Evolutionary conservation across 2,113 vertebrate genomes (phyloP).

Genomic region (Erythrocercus mccallii): DNA sequence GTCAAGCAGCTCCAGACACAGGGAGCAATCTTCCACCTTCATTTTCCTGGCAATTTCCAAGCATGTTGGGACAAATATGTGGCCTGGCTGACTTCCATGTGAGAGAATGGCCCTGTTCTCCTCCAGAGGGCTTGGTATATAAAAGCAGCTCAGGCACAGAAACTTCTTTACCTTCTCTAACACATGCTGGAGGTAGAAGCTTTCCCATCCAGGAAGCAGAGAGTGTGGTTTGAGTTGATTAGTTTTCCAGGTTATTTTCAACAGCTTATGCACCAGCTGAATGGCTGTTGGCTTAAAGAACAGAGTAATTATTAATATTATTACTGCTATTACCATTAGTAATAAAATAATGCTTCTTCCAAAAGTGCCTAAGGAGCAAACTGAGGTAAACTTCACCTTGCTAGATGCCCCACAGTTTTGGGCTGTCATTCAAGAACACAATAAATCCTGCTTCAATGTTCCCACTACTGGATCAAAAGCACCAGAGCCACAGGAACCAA

Average conservation of each 20-base stretch:
- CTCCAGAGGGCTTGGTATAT: neutral
- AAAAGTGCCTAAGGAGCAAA: constrained; percentile 20
- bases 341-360: neutral
- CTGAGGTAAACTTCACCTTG: neutral
- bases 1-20: neutral
- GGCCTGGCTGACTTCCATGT: neutral
- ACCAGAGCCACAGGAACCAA: neutral
- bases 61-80: neutral
- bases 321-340: constrained; percentile 11
- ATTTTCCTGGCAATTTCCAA: neutral
- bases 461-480: constrained; percentile 22
- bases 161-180: neutral
- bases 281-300: neutral
- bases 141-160: neutral
- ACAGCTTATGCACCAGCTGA: neutral
- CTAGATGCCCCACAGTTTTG: neutral
- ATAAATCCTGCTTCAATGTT: constrained; percentile 33
- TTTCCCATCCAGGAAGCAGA: neutral
- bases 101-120: neutral
- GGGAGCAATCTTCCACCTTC: neutral
- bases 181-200: neutral
- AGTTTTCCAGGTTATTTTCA: constrained; percentile 8
- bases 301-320: neutral
- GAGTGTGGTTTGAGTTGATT: neutral
- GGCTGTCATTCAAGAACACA: neutral